Evolutionary conservation across 2,113 vertebrate genomes (phyloP).

Genomic region (Muntiacus reevesi): DNA sequence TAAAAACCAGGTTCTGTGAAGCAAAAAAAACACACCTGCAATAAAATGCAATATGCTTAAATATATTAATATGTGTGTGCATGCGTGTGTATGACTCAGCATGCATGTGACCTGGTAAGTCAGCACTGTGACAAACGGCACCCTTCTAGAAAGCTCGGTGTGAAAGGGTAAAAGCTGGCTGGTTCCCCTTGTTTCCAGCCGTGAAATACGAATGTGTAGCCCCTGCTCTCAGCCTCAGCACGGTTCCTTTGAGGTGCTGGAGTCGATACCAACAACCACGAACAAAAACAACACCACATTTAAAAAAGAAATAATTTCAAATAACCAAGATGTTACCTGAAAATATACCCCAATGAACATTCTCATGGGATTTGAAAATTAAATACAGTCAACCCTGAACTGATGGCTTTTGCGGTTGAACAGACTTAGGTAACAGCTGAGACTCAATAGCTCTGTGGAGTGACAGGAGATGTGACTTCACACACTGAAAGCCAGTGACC

Average conservation of each 20-base stretch:
- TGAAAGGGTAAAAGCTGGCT: neutral
- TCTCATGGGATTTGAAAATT: neutral
- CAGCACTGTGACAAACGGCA: neutral
- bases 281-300: neutral
- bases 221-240: neutral
- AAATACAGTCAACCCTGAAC: neutral
- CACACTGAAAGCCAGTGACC: neutral
- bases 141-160: neutral
- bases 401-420: neutral
- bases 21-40: neutral
- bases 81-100: rapidly evolving
- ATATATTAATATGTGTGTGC: neutral
- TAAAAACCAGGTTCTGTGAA: neutral
- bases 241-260: rapidly evolving
- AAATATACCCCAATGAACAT: neutral
- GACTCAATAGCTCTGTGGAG: no score
- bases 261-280: neutral
- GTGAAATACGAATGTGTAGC: rapidly evolving
- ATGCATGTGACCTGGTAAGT: neutral
- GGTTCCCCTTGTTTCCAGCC: no score
- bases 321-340: neutral
- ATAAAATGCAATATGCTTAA: neutral
- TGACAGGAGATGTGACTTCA: no score
- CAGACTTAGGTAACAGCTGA: neutral
- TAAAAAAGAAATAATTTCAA: neutral